Conservation (phyloP, 2,888 invertebrate genomes). For the Andrena dorsata region DNA sequence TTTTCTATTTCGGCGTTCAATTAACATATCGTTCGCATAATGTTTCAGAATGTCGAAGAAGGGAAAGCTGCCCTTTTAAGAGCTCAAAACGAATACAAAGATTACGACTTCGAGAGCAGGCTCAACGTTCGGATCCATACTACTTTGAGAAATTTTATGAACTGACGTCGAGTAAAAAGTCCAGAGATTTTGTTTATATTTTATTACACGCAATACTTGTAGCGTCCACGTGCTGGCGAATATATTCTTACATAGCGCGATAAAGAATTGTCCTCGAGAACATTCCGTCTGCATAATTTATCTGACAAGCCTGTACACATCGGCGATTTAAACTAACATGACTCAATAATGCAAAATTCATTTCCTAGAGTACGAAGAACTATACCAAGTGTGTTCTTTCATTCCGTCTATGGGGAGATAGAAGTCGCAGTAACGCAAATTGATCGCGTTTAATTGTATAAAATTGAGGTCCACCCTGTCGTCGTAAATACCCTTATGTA, state of each 20-base stretch:
- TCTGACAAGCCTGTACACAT: not conserved
- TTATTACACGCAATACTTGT: conserved; percentile 14
- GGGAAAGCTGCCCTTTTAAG: conserved; percentile 86
- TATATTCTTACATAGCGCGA: not conserved
- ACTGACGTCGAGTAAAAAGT: conserved; percentile 46
- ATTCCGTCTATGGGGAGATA: conserved; percentile 21
- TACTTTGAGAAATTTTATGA: conserved; percentile 83
- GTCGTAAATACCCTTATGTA: conserved; percentile 26
- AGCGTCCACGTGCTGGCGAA: not conserved
- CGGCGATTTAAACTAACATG: not conserved
- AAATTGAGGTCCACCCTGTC: conserved; percentile 7
- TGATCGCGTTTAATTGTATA: conserved; percentile 19
- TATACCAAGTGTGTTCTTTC: conserved; percentile 34
- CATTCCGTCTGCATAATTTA: conserved; percentile 20
- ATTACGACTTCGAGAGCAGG: conserved; percentile 89
- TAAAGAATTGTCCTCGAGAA: conserved; percentile 17
- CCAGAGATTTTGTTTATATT: not conserved
- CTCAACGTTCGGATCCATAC: conserved; percentile 88
- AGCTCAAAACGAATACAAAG: conserved; percentile 87
- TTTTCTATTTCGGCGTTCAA: not conserved
- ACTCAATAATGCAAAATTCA: not conserved
- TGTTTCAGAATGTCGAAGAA: conserved; percentile 86
- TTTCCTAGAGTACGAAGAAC: not conserved
- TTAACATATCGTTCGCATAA: not conserved
- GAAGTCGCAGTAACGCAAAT: not conserved